Evolutionary conservation across 2,797 vertebrate genomes (phyloP).

Genomic region (Falco rusticolus): DNA sequence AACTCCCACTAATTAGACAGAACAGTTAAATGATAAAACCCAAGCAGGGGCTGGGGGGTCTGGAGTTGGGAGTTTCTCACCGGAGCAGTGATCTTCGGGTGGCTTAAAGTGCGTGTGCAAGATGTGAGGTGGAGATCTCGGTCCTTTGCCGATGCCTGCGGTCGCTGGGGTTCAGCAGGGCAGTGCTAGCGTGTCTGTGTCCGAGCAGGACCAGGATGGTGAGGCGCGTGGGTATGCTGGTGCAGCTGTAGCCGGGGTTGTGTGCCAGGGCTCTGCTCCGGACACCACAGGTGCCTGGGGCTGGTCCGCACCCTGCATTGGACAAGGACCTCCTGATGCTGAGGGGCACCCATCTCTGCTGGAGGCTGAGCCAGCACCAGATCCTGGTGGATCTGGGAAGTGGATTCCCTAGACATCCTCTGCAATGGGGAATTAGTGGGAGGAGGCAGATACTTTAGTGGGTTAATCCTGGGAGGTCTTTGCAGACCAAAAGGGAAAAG

Average conservation of each 20-base stretch:
- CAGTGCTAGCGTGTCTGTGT: accelerated
- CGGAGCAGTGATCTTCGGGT: neutral
- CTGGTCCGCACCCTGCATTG: neutral
- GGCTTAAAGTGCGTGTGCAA: neutral
- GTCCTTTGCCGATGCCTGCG: neutral
- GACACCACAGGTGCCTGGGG: neutral
- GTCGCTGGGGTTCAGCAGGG: neutral
- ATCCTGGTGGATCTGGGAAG: neutral
- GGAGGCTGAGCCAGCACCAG: neutral
- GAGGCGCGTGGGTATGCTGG: neutral
- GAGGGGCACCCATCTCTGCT: neutral
- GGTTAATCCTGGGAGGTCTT: neutral
- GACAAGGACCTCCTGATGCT: neutral
- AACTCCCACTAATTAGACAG: neutral
- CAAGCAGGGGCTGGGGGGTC: neutral
- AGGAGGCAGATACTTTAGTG: neutral
- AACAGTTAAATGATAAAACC: neutral
- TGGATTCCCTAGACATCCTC: neutral
- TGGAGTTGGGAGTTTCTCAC: neutral
- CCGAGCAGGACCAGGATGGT: accelerated
- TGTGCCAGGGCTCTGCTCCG: neutral
- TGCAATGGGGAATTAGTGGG: neutral
- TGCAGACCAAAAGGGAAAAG: neutral
- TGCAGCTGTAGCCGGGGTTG: accelerated
- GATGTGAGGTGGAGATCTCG: neutral